Evolutionary conservation across 2,888 invertebrate genomes (phyloP).

Genomic region (Brachyopa scutellaris): DNA sequence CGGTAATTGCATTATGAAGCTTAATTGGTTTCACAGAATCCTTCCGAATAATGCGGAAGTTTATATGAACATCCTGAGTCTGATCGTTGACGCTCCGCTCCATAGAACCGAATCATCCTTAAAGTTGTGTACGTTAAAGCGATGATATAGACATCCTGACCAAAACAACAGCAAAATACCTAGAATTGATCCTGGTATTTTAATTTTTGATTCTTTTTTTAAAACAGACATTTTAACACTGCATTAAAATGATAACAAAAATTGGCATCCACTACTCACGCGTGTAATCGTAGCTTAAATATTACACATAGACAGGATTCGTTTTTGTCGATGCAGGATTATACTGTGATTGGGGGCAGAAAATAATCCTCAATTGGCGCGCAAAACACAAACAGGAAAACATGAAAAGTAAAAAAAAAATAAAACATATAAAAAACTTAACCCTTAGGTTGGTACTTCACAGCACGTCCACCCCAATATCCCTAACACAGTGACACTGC

Average conservation of each 20-base stretch:
- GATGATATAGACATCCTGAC: not conserved
- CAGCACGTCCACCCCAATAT: conserved; percentile 5
- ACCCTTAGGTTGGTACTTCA: conserved; percentile 41
- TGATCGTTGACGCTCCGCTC: too few species aligned
- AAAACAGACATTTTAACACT: conserved; percentile 45
- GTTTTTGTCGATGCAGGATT: conserved; percentile 29
- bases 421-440: not conserved
- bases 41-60: conserved; percentile 12
- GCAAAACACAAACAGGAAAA: conserved; percentile 27
- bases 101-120: conserved; percentile 13
- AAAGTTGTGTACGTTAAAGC: conserved; percentile 8
- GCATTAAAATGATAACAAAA: conserved; percentile 63
- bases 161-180: not conserved
- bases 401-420: conserved; percentile 1
- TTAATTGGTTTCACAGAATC: conserved; percentile 19
- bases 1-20: conserved; percentile 38
- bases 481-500: conserved; percentile 26
- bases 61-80: not conserved
- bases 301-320: conserved; percentile 16
- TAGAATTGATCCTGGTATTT: conserved; percentile 14
- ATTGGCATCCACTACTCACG: conserved; percentile 55
- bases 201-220: conserved; percentile 9
- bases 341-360: conserved; percentile 37
- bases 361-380: conserved; percentile 49
- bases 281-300: conserved; percentile 60